Evolutionary conservation across 2,797 vertebrate genomes (phyloP), one percentile per base, ranked within the genome.

Genomic region (Taenioides sp.): DNA sequence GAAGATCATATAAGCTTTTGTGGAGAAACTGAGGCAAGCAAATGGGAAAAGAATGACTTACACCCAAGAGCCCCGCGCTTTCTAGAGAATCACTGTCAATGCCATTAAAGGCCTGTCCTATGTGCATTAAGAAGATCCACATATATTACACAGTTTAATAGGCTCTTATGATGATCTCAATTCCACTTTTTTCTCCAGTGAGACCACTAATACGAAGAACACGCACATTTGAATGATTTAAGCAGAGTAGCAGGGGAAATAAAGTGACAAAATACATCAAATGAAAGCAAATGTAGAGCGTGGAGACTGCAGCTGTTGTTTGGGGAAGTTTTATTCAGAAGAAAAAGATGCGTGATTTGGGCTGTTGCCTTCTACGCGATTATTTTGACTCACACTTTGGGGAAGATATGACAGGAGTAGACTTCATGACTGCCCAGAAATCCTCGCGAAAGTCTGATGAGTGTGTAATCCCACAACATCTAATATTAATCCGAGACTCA

Each of bases 191-290:
- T 25, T n/a, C 61, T 73, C 49, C 78, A 67, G 69, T 77, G 80
- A 76, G 65, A 65, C 27, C 40, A 65, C 59, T 75, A 75, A 65
- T 79, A 71, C 78, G 67, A 71, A 74, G n/a, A 80, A 27, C 76
- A 70, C 76, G 79, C 78, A 70, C 57, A 74, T 86, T 86, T 86
- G 67, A 75, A 80, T 52, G 66, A 77, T 87, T 77, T 75, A 82
- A 79, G 70, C 71, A 55, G 76, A 69, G 72, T 71, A 74, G 52
- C 71, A 40, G 69, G 73, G 65, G 67, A 67, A 55, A 73, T 52
- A 70, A 58, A 69, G 43, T 68, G n/a, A 77, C 3, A 83, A 77
- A 77, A 82, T 68, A 73, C 72, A 62, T 74, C 73, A 78, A 83
- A 85, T 80, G 67, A 2, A 81, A 78, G 65, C 82, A 67, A 82